Conservation (phyloP, 2,797 vertebrate genomes). For the Scomberomorus guttatus region DNA sequence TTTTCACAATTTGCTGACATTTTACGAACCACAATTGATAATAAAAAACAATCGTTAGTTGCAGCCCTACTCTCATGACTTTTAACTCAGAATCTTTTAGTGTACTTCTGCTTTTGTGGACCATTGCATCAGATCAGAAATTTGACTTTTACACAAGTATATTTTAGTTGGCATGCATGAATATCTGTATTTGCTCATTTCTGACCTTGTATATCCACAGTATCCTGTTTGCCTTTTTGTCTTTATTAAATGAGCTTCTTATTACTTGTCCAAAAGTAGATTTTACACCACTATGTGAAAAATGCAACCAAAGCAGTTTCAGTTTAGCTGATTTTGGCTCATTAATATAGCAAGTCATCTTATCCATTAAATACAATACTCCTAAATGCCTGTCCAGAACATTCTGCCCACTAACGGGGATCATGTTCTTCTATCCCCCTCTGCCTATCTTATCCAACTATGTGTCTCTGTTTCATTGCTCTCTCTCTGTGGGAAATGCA, state of each 20-base stretch:
- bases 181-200: not conserved
- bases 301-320: slow-evolving; percentile 5
- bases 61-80: not conserved
- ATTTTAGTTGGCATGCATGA: not conserved
- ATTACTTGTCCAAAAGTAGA: too few relatives aligned
- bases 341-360: slow-evolving; percentile 18
- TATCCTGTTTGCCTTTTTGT: not conserved
- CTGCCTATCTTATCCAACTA: slow-evolving; percentile 32
- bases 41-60: too few relatives aligned
- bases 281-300: not conserved
- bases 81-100: not conserved
- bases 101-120: slow-evolving; percentile 34
- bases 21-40: too few relatives aligned
- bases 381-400: slow-evolving; percentile 50
- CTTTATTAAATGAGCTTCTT: not conserved
- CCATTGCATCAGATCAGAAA: slow-evolving; percentile 36
- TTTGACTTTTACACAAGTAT: slow-evolving; percentile 17
- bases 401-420: slow-evolving; percentile 31
- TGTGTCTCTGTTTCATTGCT: slow-evolving; percentile 24
- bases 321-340: slow-evolving; percentile 15
- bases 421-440: slow-evolving; percentile 39
- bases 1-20: too few relatives aligned
- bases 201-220: not conserved
- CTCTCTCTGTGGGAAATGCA: slow-evolving; percentile 23
- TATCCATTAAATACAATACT: slow-evolving; percentile 38